Evolutionary conservation across 2,888 invertebrate species (phyloP), one percentile per base, ranked within the genome.

Genomic region (Euplagia quadripunctaria): DNA sequence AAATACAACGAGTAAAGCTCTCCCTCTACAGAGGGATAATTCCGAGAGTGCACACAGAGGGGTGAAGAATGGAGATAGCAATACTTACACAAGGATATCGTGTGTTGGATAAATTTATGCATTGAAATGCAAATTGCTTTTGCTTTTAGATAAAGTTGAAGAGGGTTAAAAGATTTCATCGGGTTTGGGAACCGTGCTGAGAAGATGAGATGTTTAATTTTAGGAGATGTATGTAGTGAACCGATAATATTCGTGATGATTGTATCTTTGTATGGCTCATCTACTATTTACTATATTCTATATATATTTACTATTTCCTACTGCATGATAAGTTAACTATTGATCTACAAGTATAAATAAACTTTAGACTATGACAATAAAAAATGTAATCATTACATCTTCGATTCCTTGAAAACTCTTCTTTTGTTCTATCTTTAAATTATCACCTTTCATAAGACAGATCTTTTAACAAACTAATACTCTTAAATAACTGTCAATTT

Each of bases 81-180:
- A 91, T 91, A 90, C 92, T 92, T 93, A 92, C 91, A 89, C 87
- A 87, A 83, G 88, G 88, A 83, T 81, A 85, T 85, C 87, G 88
- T 86, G 83, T 85, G 86, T 85, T 77, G 91, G 92, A 89, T 91
- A 93, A 94, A 93, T 93, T 87, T 94, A 94, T 94, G 94, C 94
- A 94, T 94, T 94, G 92, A 94, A 94, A 94, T 95, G 94, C 91
- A 94, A 94, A 95, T 94, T 91, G 85, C 84, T 83, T 82, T 79
- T 82, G 84, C 79, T 85, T 85, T 84, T 84, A 84, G 84, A 84
- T 84, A 83, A 83, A 84, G 82, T 79, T 81, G 77, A 84, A 74
- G 84, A 80, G 84, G 82, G 85, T 85, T 82, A 85, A 78, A 82
- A 82, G 81, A 84, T 81, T 81, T 75, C 71, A 68, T 72, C 65